phyloP scores from a whole-genome alignment of 2,113 vertebrate genomes.

The human (Homo sapiens) region GRCh38 chr7:92405001-92405500 shows the following conservation, averaged over 20 bases:
- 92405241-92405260: background rate
- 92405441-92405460: background rate
- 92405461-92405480: background rate
- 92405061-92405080: slow-evolving; percentile 19
- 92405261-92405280: no score
- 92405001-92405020: background rate
- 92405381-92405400: background rate
- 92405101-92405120: background rate
- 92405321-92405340: background rate
- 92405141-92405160: background rate
- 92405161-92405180: background rate
- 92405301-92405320: background rate
- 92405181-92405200: background rate
- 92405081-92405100: background rate
- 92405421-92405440: background rate
- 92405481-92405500: background rate
- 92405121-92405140: background rate
- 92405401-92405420: background rate
- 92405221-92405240: background rate
- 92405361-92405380: background rate
- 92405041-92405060: background rate
- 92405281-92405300: background rate
- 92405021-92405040: background rate
- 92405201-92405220: background rate
- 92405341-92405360: background rate